Evolutionary conservation across 2,888 invertebrate genomes (phyloP), one percentile per base, ranked within the genome.

Genomic region (Scaptomyza tumidula): DNA sequence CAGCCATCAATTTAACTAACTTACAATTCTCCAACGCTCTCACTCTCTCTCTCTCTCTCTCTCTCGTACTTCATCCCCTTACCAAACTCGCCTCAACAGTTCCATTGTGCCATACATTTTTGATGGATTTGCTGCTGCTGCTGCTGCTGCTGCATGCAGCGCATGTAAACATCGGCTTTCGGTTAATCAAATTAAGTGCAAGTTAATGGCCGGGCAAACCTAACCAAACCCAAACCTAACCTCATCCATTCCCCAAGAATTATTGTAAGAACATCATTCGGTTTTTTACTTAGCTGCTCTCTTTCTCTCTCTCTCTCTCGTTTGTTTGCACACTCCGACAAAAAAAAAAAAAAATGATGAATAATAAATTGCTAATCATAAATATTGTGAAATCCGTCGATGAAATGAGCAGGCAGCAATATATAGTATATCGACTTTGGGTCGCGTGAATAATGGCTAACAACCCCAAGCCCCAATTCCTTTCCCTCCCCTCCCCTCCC

Each of bases 101-200:
- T 3, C 14, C 7, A 45, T 39, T 50, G 48, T 39, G 58, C 64
- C 44, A 14, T 33, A 46, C 43, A 52, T 46, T 78, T 73, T 75
- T 77, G 88, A 83, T 87, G 67, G 86, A 87, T 83, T 76, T 60
- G 52, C 54, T 50, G 50, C 7, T 6, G 39, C 39, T 62, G 73
- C 82, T 60, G 52, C 54, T 50, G 50, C 7, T 6, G 39, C 39
- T 62, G 73, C 82, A 65, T 85, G 79, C 74, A 71, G 68, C 74
- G 82, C 88, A 87, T 83, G 83, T 83, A 83, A 83, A 87, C 83
- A 79, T 78, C 79, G 88, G 82, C 76, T 83, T 87, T 83, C 81
- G 81, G 86, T 89, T 90, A 90, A 89, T 89, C 90, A 89, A 89
- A 90, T 90, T 89, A 89, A 89, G 89, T 89, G 89, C 87, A 86